Evolutionary conservation across 2,888 invertebrate genomes (phyloP).

Genomic region (Stegophylla sp.): DNA sequence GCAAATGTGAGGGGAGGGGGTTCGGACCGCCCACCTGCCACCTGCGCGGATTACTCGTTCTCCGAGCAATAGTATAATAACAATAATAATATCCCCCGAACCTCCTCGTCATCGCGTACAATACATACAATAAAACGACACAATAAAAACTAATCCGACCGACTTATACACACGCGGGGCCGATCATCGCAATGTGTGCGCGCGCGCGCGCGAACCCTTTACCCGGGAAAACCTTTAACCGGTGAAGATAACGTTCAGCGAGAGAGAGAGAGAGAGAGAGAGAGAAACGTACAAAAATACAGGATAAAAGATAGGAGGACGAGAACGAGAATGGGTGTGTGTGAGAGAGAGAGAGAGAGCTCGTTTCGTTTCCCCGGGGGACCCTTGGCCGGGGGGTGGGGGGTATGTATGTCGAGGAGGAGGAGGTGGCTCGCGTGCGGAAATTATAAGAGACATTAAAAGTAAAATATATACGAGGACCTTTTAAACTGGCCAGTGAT

Average conservation of each 20-base stretch:
- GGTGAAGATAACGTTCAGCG: neutral
- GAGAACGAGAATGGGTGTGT: too few relatives aligned
- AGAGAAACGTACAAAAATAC: neutral
- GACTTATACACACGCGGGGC: constrained; percentile 51
- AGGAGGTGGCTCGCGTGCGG: constrained; percentile 25
- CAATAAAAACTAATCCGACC: constrained; percentile 54
- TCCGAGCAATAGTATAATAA: constrained; percentile 31
- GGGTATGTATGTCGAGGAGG: too few relatives aligned
- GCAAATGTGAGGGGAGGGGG: too few relatives aligned
- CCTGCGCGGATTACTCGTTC: constrained; percentile 41
- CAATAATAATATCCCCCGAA: too few relatives aligned
- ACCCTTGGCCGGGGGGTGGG: neutral
- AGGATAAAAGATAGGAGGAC: neutral
- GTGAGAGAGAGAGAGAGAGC: constrained; percentile 10
- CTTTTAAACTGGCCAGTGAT: constrained; percentile 59
- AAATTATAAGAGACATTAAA: constrained; percentile 59
- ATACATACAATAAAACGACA: too few relatives aligned
- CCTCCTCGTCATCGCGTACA: too few relatives aligned
- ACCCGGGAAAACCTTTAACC: constrained; percentile 19
- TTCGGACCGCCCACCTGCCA: neutral
- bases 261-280: neutral
- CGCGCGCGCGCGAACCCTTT: constrained; percentile 33
- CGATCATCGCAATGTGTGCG: constrained; percentile 32
- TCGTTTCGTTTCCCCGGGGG: constrained; percentile 11
- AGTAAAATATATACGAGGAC: constrained; percentile 53